Percentiles rank a stretch among this genome's conserved stretches.
These are phyloP conservation scores for Chromobotia macracanthus DNA, from an alignment of 2,797 vertebrate species.

Conservation along the genomic window DNA sequence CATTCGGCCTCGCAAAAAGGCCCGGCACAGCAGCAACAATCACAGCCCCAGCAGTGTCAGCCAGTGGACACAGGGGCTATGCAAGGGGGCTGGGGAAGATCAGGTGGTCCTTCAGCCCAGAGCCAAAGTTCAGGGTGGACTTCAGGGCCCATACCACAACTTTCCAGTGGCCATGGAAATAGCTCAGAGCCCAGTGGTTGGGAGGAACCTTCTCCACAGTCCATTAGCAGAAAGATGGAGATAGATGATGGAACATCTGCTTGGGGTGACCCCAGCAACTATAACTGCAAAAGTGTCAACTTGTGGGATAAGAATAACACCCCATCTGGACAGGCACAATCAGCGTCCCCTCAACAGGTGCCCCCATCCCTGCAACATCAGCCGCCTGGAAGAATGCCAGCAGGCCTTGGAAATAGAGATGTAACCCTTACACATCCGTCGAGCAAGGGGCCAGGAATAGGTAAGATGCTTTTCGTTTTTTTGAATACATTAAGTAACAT, in stretches of 20 bases:
- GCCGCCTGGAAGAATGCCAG: slow-evolving; percentile 68
- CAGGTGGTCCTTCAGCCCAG: slow-evolving; percentile 73
- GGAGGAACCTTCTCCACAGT: slow-evolving; percentile 96
- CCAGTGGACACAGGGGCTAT: slow-evolving; percentile 78
- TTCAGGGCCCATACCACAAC: slow-evolving; percentile 78
- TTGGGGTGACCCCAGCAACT: slow-evolving; percentile 96
- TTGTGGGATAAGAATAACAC: slow-evolving; percentile 93
- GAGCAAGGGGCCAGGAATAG: slow-evolving; percentile 69
- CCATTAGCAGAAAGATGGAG: slow-evolving; percentile 94
- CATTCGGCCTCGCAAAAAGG: slow-evolving; percentile 87
- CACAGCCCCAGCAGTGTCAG: slow-evolving; percentile 82
- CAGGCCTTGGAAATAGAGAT: slow-evolving; percentile 71
- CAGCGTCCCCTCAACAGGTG: slow-evolving; percentile 69
- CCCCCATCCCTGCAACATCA: slow-evolving; percentile 49
- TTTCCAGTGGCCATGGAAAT: slow-evolving; percentile 79
- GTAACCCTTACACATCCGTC: slow-evolving; percentile 69
- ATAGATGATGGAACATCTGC: slow-evolving; percentile 98
- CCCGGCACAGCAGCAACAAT: slow-evolving; percentile 83
- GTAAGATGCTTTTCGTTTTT: slow-evolving; percentile 59
- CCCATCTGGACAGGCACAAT: slow-evolving; percentile 75
- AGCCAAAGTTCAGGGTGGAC: slow-evolving; percentile 85
- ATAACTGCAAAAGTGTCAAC: slow-evolving; percentile 94
- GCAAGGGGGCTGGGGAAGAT: slow-evolving; percentile 73
- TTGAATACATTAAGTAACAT: too few relatives aligned
- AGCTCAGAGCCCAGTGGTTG: slow-evolving; percentile 94